Conservation (phyloP, 2,113 vertebrate genomes). For the Cyanistes caeruleus region DNA sequence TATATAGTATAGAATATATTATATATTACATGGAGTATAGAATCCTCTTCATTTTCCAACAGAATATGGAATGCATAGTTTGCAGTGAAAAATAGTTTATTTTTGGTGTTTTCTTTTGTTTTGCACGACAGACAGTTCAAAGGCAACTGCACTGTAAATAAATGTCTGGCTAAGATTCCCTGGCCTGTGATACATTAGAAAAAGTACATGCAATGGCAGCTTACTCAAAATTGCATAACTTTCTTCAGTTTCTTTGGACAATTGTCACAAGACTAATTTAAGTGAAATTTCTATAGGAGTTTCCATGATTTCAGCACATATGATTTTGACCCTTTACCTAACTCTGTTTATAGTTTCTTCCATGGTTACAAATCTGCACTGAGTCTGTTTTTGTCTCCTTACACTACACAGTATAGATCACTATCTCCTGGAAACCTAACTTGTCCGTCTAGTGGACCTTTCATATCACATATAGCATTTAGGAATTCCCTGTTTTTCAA, state of each 20-base stretch:
- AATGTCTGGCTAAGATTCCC: slow-evolving; percentile 14
- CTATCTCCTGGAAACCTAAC: background rate
- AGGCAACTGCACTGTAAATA: slow-evolving; percentile 24
- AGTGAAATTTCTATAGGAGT: background rate
- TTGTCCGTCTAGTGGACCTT: background rate
- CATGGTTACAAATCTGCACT: background rate
- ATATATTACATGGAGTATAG: background rate
- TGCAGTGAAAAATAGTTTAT: background rate
- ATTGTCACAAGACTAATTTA: background rate
- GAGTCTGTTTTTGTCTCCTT: background rate
- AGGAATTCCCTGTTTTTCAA: background rate
- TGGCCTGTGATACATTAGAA: background rate
- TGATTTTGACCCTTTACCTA: background rate
- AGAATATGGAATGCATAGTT: background rate
- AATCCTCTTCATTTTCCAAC: background rate
- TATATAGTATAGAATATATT: background rate
- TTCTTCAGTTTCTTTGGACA: background rate
- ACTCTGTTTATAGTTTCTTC: background rate
- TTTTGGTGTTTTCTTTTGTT: background rate
- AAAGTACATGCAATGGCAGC: background rate
- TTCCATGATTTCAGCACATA: background rate
- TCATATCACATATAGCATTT: background rate
- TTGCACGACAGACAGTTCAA: background rate
- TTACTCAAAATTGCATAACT: slow-evolving; percentile 3
- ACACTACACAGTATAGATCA: background rate